phyloP scores from a whole-genome alignment of 1,140 invertebrate species.

The Paracyclopina nana region DNA sequence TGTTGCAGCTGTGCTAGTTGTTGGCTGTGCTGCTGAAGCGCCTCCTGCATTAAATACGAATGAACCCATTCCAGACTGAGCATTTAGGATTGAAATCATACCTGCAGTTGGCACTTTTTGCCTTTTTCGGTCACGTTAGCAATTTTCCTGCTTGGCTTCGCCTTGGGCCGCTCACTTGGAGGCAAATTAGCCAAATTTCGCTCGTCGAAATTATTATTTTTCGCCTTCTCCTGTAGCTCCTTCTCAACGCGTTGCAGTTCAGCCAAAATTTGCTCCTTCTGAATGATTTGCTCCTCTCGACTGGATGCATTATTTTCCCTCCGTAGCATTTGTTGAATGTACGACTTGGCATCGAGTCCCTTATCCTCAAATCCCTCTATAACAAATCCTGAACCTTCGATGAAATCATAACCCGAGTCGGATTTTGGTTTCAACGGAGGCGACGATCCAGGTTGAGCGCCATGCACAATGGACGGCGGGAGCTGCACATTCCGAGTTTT shows the following conservation, averaged over 20 bases:
- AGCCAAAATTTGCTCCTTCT: slow-evolving; percentile 54
- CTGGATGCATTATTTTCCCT: slow-evolving; percentile 20
- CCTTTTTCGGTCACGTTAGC: slow-evolving; percentile 40
- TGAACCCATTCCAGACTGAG: too few species aligned
- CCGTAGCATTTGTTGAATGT: slow-evolving; percentile 28
- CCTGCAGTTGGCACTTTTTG: slow-evolving; percentile 21
- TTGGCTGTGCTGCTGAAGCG: slow-evolving; percentile 25
- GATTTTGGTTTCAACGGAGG: not conserved
- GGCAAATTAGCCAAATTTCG: slow-evolving; percentile 27
- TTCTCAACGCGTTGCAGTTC: slow-evolving; percentile 38
- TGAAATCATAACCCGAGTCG: slow-evolving; percentile 4
- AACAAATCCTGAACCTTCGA: not conserved
- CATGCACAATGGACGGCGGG: too few species aligned
- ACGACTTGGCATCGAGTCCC: slow-evolving; percentile 25
- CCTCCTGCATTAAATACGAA: slow-evolving; percentile 10
- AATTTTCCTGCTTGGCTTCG: slow-evolving; percentile 51
- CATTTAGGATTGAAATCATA: slow-evolving; percentile 19
- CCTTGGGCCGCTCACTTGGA: slow-evolving; percentile 55
- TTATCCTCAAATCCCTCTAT: slow-evolving; percentile 16
- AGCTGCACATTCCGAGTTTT: slow-evolving; percentile 30
- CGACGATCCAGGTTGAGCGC: not conserved
- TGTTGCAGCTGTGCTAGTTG: slow-evolving; percentile 18
- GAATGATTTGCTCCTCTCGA: slow-evolving; percentile 43
- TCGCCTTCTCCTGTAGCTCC: slow-evolving; percentile 40
- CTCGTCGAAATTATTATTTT: slow-evolving; percentile 26